phyloP scores from a whole-genome alignment of 2,888 invertebrate genomes.

The Watsonalla cultraria region DNA sequence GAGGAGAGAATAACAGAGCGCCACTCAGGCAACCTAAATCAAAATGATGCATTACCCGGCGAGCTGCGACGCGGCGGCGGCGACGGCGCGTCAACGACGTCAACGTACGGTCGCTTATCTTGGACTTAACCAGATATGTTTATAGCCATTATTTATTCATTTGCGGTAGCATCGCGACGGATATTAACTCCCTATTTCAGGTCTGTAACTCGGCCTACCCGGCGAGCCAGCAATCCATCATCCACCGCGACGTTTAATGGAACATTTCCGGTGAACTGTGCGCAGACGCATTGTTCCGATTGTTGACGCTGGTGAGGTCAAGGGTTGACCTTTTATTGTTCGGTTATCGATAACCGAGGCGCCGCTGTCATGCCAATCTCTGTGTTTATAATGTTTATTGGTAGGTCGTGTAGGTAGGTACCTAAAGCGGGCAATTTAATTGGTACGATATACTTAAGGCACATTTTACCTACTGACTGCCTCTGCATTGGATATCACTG shows the following conservation, averaged over 20 bases:
- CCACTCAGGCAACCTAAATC: conserved; percentile 9
- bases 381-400: conserved; percentile 17
- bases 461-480: background rate
- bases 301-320: conserved; percentile 40
- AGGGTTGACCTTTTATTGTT: conserved; percentile 54
- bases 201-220: conserved; percentile 24
- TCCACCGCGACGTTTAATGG: conserved; percentile 42
- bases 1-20: conserved; percentile 6
- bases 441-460: too few relatives aligned
- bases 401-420: conserved; percentile 9
- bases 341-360: conserved; percentile 50
- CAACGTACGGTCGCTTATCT: conserved; percentile 2
- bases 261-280: conserved; percentile 42
- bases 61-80: conserved; percentile 5
- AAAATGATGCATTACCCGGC: conserved; percentile 13
- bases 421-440: background rate
- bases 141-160: conserved; percentile 22
- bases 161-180: conserved; percentile 18
- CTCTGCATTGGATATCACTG: too few relatives aligned
- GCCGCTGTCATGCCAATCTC: conserved; percentile 37
- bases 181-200: conserved; percentile 28
- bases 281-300: conserved; percentile 44
- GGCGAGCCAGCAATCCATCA: conserved; percentile 41
- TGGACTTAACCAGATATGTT: conserved; percentile 10
- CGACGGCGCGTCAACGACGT: background rate